These are phyloP conservation scores for Cepaea nemoralis DNA, from an alignment of 1,140 invertebrate genomes.

Conservation along the genomic window DNA sequence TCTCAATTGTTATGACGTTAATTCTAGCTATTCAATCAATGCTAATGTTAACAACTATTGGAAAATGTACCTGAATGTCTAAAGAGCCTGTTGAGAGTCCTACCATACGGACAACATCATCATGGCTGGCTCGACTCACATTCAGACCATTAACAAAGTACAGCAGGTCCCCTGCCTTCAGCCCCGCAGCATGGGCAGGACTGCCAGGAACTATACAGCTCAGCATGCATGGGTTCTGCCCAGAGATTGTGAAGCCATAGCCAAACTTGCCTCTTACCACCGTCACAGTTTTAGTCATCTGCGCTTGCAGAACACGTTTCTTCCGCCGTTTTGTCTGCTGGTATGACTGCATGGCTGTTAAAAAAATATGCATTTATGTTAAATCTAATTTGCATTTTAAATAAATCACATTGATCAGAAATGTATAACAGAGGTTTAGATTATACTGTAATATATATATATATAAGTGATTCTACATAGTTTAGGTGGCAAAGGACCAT, in stretches of 20 bases:
- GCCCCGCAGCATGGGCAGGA: constrained; percentile 86
- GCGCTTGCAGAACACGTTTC: constrained; percentile 84
- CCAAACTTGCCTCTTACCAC: constrained; percentile 86
- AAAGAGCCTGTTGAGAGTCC: constrained; percentile 85
- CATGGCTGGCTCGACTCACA: constrained; percentile 89
- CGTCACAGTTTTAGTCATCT: constrained; percentile 87
- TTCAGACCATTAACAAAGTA: constrained; percentile 91
- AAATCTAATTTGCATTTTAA: too few species aligned
- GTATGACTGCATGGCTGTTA: constrained; percentile 16
- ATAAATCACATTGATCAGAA: too few species aligned
- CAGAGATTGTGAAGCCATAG: constrained; percentile 94
- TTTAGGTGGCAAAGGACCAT: too few species aligned
- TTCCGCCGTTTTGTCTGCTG: constrained; percentile 75
- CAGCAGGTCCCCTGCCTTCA: constrained; percentile 90
- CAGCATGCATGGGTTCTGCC: constrained; percentile 89
- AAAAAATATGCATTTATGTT: not conserved
- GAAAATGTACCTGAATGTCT: constrained; percentile 80
- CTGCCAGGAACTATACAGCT: constrained; percentile 88
- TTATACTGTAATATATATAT: too few species aligned
- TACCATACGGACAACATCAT: constrained; percentile 91
- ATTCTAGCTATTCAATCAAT: too few species aligned
- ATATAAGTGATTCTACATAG: too few species aligned
- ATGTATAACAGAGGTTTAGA: too few species aligned
- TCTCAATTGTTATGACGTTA: too few species aligned
- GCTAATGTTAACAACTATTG: too few species aligned